These are phyloP conservation scores for Falco rusticolus DNA, from an alignment of 2,797 vertebrate genomes.

Conservation along the genomic window DNA sequence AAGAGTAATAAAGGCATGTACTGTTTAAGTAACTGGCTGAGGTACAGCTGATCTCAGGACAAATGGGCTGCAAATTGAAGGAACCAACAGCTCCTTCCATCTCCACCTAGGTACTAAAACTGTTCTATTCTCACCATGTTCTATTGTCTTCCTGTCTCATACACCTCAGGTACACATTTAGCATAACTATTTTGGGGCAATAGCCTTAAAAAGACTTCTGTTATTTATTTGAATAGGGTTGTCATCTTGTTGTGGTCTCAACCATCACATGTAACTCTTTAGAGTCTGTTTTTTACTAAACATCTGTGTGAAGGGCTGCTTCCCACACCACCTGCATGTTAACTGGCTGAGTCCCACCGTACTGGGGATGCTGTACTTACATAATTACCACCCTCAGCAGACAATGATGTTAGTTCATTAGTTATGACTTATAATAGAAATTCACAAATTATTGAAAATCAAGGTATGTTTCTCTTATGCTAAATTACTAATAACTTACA, in stretches of 20 bases:
- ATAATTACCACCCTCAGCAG: slow-evolving; percentile 51
- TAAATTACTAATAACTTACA: background rate
- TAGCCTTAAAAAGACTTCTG: background rate
- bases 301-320: slow-evolving; percentile 51
- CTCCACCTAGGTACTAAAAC: background rate
- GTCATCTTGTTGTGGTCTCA: slow-evolving; percentile 12
- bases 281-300: slow-evolving; percentile 43
- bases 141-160: background rate
- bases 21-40: background rate
- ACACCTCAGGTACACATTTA: background rate
- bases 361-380: slow-evolving; percentile 33
- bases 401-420: slow-evolving; percentile 14
- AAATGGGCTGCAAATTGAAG: background rate
- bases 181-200: background rate
- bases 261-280: slow-evolving; percentile 1
- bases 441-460: background rate
- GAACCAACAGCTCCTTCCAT: background rate
- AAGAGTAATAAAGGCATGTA: background rate
- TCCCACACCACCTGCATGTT: slow-evolving; percentile 45
- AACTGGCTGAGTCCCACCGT: slow-evolving; percentile 3
- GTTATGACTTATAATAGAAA: slow-evolving; percentile 25
- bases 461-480: background rate
- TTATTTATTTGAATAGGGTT: slow-evolving; percentile 46
- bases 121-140: background rate
- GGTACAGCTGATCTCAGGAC: background rate